Conservation (phyloP, 2,797 vertebrate genomes). For the Pipistrellus nathusii region DNA sequence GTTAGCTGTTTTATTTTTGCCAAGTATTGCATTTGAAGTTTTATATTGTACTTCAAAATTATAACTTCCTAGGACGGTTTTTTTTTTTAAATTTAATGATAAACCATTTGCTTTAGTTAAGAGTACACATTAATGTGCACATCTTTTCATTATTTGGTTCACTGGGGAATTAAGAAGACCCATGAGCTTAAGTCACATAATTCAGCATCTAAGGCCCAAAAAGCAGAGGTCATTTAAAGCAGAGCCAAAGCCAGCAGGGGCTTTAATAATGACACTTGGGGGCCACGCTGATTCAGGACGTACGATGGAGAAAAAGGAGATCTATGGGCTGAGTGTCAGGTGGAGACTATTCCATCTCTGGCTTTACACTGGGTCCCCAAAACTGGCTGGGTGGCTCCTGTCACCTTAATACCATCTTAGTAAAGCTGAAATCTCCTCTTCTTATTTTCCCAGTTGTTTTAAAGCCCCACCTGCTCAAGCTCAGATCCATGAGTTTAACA, state of each 20-base stretch:
- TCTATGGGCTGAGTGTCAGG: background rate
- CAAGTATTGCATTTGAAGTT: conserved; percentile 33
- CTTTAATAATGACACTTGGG: background rate
- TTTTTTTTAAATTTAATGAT: background rate
- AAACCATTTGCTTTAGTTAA: conserved; percentile 46
- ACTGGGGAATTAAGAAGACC: background rate
- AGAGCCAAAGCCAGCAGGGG: background rate
- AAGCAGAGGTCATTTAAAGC: background rate
- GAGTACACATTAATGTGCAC: background rate
- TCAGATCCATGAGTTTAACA: background rate
- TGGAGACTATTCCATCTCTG: background rate
- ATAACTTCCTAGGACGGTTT: conserved; percentile 5
- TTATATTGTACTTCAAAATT: conserved; percentile 4
- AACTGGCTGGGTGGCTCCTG: background rate
- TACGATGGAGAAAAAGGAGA: background rate
- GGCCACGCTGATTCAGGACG: background rate
- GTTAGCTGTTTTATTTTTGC: conserved; percentile 46
- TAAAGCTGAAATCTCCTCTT: background rate
- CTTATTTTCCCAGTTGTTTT: background rate
- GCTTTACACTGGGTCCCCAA: background rate
- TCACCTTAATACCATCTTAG: background rate
- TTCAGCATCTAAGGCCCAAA: background rate
- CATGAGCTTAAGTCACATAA: background rate
- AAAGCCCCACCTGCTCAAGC: background rate
- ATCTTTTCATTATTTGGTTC: conserved; percentile 48